phyloP scores from a whole-genome alignment of 2,888 invertebrate species.

The Synanthedon vespiformis region DNA sequence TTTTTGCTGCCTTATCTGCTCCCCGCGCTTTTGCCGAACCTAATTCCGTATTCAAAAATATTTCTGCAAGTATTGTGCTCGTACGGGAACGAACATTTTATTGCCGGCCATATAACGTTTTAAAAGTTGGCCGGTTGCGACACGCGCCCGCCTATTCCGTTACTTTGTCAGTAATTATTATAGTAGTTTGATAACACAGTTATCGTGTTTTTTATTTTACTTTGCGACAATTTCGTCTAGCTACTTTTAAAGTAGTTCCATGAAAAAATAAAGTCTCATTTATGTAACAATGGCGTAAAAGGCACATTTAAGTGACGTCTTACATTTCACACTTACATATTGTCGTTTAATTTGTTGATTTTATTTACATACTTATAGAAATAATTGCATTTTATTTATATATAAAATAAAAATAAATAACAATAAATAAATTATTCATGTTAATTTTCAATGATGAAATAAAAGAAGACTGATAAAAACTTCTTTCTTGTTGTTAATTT shows the following conservation, averaged over 20 bases:
- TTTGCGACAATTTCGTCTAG: conserved; percentile 10
- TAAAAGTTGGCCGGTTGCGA: conserved; percentile 63
- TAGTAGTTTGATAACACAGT: conserved; percentile 50
- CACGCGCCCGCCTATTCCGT: conserved; percentile 38
- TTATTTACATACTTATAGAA: too few relatives aligned
- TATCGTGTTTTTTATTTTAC: conserved; percentile 32
- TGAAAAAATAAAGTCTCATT: too few relatives aligned
- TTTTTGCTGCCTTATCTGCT: conserved; percentile 58
- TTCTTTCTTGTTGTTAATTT: too few relatives aligned
- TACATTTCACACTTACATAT: too few relatives aligned
- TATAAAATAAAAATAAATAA: too few relatives aligned
- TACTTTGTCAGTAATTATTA: conserved; percentile 50
- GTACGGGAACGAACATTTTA: conserved; percentile 65
- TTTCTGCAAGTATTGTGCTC: conserved; percentile 69
- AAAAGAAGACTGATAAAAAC: too few relatives aligned
- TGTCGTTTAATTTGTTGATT: too few relatives aligned
- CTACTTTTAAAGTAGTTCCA: conserved; percentile 4
- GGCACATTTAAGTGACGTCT: too few relatives aligned
- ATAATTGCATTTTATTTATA: too few relatives aligned
- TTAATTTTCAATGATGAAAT: too few relatives aligned
- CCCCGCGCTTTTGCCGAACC: conserved; percentile 69
- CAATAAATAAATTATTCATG: too few relatives aligned
- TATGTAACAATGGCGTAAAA: too few relatives aligned
- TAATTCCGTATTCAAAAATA: conserved; percentile 72
- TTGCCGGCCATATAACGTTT: conserved; percentile 68